phyloP scores from a whole-genome alignment of 35 echinoderm and acorn worm species.

The Hemicentrotus pulcherrimus region DNA sequence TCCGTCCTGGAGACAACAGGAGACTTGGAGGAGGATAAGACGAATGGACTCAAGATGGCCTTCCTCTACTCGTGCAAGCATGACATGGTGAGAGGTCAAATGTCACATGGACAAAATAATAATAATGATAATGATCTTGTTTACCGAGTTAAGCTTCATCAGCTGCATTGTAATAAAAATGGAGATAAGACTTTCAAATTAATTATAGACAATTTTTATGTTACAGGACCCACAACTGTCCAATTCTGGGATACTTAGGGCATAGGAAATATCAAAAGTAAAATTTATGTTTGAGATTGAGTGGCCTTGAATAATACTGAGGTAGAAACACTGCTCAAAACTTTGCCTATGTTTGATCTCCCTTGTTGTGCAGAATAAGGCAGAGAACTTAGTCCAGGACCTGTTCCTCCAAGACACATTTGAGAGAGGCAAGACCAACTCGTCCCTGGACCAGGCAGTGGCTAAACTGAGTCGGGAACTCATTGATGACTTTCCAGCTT shows the following conservation, averaged over 20 bases:
- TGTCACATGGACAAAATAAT: neutral
- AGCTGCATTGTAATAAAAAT: too few relatives aligned
- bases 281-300: too few relatives aligned
- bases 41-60: conserved; percentile 81
- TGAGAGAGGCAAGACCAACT: conserved; percentile 48
- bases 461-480: conserved; percentile 84
- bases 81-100: conserved; percentile 67
- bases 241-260: too few relatives aligned
- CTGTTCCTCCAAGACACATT: conserved; percentile 65
- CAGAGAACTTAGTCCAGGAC: conserved; percentile 83
- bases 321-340: too few relatives aligned
- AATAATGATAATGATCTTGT: too few relatives aligned
- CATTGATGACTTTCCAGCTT: conserved; percentile 94
- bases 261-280: too few relatives aligned
- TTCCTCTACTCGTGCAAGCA: conserved; percentile 89
- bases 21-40: conserved; percentile 57
- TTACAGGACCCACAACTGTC: too few relatives aligned
- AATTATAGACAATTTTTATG: too few relatives aligned
- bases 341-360: neutral
- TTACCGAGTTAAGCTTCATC: too few relatives aligned
- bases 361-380: conserved; percentile 62
- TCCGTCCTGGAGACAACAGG: neutral
- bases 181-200: too few relatives aligned
- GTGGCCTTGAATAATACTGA: too few relatives aligned
- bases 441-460: conserved; percentile 76